Evolutionary conservation across 2,113 vertebrate species (phyloP).

Genomic region (Odontophorus gujanensis): DNA sequence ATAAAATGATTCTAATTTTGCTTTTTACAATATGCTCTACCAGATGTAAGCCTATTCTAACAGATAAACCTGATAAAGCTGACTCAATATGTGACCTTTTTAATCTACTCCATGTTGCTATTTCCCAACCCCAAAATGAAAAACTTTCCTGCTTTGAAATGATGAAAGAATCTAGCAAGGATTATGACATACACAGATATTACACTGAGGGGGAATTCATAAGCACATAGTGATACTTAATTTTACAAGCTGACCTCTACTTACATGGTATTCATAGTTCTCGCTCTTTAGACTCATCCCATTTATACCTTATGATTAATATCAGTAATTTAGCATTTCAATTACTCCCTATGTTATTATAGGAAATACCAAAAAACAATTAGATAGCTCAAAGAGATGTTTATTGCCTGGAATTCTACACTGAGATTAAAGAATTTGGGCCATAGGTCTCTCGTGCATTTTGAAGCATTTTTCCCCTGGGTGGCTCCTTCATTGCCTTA

Average conservation of each 20-base stretch:
- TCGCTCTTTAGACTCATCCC: constrained; percentile 3
- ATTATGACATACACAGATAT: not conserved
- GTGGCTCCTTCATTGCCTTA: constrained; percentile 23
- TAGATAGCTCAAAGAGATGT: not conserved
- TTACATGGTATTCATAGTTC: not conserved
- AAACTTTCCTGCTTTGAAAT: not conserved
- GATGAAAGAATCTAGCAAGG: constrained; percentile 6
- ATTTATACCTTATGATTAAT: constrained; percentile 53
- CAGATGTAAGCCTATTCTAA: not conserved
- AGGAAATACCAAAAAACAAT: not conserved
- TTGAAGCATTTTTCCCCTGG: constrained; percentile 27
- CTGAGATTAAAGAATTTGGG: not conserved
- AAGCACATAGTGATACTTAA: not conserved
- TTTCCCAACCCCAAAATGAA: not conserved
- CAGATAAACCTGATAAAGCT: not conserved
- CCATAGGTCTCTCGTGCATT: constrained; percentile 1
- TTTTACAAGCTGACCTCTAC: constrained; percentile 34
- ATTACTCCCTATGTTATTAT: not conserved
- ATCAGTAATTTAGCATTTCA: constrained; percentile 18
- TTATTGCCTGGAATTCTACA: constrained; percentile 13
- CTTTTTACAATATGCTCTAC: not conserved
- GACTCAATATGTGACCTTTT: not conserved
- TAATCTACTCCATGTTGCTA: not conserved
- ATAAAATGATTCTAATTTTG: not conserved
- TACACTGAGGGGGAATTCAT: not conserved